Evolutionary conservation across 1,140 invertebrate genomes (phyloP), one percentile per base, ranked within the genome.

Genomic region (Schmidtea mediterranea): DNA sequence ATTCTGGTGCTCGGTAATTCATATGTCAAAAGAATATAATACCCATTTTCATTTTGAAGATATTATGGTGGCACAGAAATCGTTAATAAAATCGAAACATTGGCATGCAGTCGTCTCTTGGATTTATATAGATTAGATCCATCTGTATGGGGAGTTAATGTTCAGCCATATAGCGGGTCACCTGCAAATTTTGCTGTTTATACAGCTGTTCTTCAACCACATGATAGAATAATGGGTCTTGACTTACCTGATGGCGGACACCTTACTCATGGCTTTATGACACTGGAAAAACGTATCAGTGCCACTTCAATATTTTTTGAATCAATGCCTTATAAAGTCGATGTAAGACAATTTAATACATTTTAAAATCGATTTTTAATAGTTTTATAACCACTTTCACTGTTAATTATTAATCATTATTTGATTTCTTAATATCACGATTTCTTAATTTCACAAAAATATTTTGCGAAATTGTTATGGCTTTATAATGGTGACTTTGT

Each of bases 241-340:
- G 83, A 94, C 69, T 67, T 97, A 41, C 82, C 84, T 2, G 86
- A 95, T 67, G 89, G 89, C 51, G 89, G 89, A n/a, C 89, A 97
- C 60, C 54, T 71, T 19, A 87, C 82, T 32, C 89, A 92, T 62
- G 89, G 78, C 55, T 94, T 89, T 63, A 79, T 80, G 58, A 89
- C 84, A 5, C 68, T 75, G 12, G 77, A 70, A 2, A 92, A 89
- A 60, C 82, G 82, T 65, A 82, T 95, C 26, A 94, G 86, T 1
- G 86, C 86, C 1, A 90, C 87, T 1, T 90, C 87, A 0, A 79
- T 94, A 38, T 95, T 84, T 68, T 97, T 95, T 62, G 87, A 97
- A 69, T 89, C 84, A 18, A 83, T 94, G 81, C 86, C 86, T 1
- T 95, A 97, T 58, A 90, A 87, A 67, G 77, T 87, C 0, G 66